Evolutionary conservation across 1,140 invertebrate species (phyloP).

Genomic region (Lepidurus arcticus): DNA sequence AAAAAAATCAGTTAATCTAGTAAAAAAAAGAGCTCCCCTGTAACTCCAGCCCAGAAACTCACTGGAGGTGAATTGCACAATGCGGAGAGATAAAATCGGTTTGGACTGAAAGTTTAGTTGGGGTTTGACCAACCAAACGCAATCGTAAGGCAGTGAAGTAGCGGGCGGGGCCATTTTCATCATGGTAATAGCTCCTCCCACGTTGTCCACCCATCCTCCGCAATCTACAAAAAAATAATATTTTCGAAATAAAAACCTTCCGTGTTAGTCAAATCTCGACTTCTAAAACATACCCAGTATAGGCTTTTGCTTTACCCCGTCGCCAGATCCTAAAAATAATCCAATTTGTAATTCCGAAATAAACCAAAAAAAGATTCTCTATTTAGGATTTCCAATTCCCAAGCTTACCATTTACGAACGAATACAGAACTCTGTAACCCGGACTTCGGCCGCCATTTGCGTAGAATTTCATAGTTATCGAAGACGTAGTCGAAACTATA

Average conservation of each 20-base stretch:
- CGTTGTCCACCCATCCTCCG: constrained; percentile 64
- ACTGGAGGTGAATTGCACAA: constrained; percentile 55
- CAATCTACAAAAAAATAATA: constrained; percentile 51
- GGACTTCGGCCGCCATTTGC: constrained; percentile 62
- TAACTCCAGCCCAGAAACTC: constrained; percentile 41
- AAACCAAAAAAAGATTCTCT: not conserved
- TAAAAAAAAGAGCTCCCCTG: constrained; percentile 47
- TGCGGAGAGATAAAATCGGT: constrained; percentile 61
- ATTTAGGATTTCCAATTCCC: not conserved
- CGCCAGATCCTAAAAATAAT: constrained; percentile 48
- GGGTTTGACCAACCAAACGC: constrained; percentile 65
- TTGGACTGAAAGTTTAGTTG: constrained; percentile 60
- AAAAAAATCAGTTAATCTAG: too few relatives aligned
- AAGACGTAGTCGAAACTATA: constrained; percentile 58
- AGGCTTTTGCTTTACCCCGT: constrained; percentile 44
- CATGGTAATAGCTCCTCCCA: constrained; percentile 69
- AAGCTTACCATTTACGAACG: constrained; percentile 46
- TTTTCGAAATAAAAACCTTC: constrained; percentile 55
- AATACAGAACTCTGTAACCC: constrained; percentile 63
- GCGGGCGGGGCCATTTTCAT: constrained; percentile 63
- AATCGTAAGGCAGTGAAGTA: constrained; percentile 54
- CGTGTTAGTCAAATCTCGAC: not conserved
- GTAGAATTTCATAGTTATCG: constrained; percentile 60
- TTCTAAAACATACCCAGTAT: not conserved
- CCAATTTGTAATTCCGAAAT: not conserved